phyloP scores from a whole-genome alignment of 1,140 invertebrate species.

The Anoplolepis gracilipes region DNA sequence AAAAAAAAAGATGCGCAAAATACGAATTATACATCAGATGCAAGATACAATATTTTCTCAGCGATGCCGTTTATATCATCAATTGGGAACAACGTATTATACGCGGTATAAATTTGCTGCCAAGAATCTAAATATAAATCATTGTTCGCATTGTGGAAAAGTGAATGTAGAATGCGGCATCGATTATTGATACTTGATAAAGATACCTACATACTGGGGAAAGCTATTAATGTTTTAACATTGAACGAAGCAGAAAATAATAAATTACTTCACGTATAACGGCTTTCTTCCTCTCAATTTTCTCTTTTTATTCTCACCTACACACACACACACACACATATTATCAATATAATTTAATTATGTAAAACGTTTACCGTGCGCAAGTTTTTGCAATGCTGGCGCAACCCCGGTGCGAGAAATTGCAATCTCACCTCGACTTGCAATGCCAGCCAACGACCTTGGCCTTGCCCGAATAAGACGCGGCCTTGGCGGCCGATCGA shows the following conservation, averaged over 20 bases:
- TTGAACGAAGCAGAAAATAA: not conserved
- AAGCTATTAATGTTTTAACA: not conserved
- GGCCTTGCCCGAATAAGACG: conserved; percentile 81
- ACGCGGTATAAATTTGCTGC: not conserved
- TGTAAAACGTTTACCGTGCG: conserved; percentile 38
- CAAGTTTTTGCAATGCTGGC: conserved; percentile 65
- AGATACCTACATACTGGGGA: not conserved
- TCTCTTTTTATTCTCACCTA: not conserved
- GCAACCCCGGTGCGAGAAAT: conserved; percentile 63
- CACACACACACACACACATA: no score
- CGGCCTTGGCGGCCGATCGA: conserved; percentile 80
- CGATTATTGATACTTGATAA: not conserved
- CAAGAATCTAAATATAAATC: not conserved
- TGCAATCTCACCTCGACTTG: conserved; percentile 71
- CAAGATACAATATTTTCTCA: not conserved
- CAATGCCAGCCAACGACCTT: conserved; percentile 80
- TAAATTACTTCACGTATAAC: not conserved
- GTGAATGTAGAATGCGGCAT: not conserved
- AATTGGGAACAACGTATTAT: no score
- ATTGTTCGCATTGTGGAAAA: not conserved
- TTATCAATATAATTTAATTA: not conserved
- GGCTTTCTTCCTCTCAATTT: not conserved
- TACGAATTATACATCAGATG: not conserved
- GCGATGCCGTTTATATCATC: not conserved
- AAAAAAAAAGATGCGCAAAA: not conserved